A percentile compares a stretch with the other conserved stretches of the same genome.
Conservation (phyloP, 2,797 vertebrate genomes). For the Pempheris klunzingeri region DNA sequence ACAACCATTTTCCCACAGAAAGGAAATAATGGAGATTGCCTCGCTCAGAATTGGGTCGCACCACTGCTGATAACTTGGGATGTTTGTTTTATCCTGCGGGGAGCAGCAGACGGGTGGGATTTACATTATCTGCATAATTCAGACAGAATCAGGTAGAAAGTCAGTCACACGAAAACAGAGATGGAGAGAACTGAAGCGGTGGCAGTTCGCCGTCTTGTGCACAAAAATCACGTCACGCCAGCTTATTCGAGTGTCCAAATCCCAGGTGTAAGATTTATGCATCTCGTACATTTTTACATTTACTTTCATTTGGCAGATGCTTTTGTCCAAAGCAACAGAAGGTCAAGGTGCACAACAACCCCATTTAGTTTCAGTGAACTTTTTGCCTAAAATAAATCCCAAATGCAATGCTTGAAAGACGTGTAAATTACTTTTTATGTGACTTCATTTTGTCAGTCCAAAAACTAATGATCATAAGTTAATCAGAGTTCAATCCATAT, state of each 20-base stretch:
- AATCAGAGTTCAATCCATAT: too few species aligned
- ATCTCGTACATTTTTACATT: too few species aligned
- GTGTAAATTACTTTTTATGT: background rate
- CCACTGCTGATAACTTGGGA: slow-evolving; percentile 12
- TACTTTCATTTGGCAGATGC: background rate
- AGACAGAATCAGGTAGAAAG: slow-evolving; percentile 5
- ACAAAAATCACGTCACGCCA: background rate
- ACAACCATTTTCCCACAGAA: slow-evolving; percentile 13
- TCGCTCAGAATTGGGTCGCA: slow-evolving; percentile 18
- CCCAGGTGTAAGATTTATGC: background rate
- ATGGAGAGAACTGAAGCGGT: background rate
- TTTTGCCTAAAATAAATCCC: background rate
- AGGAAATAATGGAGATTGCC: slow-evolving; percentile 20
- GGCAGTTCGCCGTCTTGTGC: background rate
- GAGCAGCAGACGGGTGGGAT: slow-evolving; percentile 28
- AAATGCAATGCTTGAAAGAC: background rate
- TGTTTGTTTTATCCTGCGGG: slow-evolving; percentile 43
- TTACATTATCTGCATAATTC: slow-evolving; percentile 24
- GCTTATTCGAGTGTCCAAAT: background rate
- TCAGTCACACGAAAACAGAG: background rate
- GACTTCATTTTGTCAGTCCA: background rate
- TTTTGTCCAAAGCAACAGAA: background rate
- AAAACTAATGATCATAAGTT: background rate
- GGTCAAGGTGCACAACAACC: background rate
- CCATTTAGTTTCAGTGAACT: background rate